Evolutionary conservation across 2,113 vertebrate genomes (phyloP), one percentile per base, ranked within the genome.

Genomic region (Rattus rattus): DNA sequence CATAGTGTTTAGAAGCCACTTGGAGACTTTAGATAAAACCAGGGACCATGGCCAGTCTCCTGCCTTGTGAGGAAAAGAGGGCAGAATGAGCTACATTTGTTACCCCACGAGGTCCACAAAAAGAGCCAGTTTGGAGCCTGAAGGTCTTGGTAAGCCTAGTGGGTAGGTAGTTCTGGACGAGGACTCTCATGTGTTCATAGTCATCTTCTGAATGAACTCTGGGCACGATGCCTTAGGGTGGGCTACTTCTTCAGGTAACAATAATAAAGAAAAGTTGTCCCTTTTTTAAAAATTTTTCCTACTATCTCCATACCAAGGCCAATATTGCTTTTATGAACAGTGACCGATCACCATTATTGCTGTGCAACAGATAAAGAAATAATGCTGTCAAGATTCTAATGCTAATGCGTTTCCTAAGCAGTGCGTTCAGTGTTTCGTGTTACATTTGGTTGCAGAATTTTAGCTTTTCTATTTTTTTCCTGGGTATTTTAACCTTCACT

Each of bases 381-480:
- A 4, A 80, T 33, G 43, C 1, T 63, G n/a, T 79, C 22, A 69
- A 17, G 43, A 49, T 4, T 72, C 54, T 88, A 90, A 90, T 77
- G 24, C 43, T 83, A 89, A 91, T 88, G 49, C 1, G 47, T 33
- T 91, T 36, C 5, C n/a, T 47, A 16, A 72, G 70, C 11, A 96
- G 47, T 47, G 49, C 65, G 20, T 39, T 49, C 8, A 84, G 17
- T 49, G 5, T 73, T 33, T 39, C 30, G 67, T 24, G 17, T 67
- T 86, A 92, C 79, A 88, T 72, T 59, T 79, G 63, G 28, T 22
- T 39, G 94, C 85, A 86, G 30, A 36, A 70, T 33, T 91, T 91
- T 81, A 86, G n/a, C 11, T 70, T 33, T 49, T 56, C n/a, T 65
- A 5, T 16, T 91, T 76, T 76, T 90, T 90, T 89, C 1, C 13